A percentile compares a stretch with the other conserved stretches of the same genome.
These are phyloP conservation scores for Engystomops pustulosus DNA, from an alignment of 2,113 vertebrate species.

Conservation along the genomic window DNA sequence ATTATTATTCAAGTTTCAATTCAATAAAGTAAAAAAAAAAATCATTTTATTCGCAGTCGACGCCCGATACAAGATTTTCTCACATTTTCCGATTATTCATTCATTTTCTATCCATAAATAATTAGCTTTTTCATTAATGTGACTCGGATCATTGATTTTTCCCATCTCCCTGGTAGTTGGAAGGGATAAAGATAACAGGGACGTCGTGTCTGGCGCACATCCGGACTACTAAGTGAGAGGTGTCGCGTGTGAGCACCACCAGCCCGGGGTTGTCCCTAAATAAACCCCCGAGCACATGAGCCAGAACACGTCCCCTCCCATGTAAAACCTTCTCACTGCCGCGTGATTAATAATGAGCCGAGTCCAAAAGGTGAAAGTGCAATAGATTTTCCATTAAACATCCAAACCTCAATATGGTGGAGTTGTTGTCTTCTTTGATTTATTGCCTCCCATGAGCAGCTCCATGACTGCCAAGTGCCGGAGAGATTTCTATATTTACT, in stretches of 20 bases:
- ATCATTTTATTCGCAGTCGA: too few species aligned
- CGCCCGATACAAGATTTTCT: too few species aligned
- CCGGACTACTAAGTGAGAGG: neutral
- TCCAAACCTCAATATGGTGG: conserved; percentile 64
- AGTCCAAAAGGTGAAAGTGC: conserved; percentile 62
- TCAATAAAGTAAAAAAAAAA: too few species aligned
- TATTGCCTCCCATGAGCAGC: conserved; percentile 61
- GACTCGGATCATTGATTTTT: conserved; percentile 7
- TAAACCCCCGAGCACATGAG: neutral
- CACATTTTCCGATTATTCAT: too few species aligned
- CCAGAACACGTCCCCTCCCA: conserved; percentile 19
- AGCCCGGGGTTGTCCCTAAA: neutral
- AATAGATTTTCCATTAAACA: conserved; percentile 67
- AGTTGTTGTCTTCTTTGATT: conserved; percentile 66
- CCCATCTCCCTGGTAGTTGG: neutral
- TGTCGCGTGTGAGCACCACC: neutral
- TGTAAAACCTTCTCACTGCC: conserved; percentile 38
- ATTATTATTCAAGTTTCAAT: too few species aligned
- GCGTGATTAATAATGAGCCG: conserved; percentile 60
- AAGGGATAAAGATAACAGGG: conserved; percentile 11
- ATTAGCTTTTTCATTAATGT: neutral
- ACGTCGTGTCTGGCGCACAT: neutral
- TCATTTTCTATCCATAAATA: too few species aligned
- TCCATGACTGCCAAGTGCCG: conserved; percentile 26
- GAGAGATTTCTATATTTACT: conserved; percentile 35